Base-by-base conservation (phyloP, 2,888 invertebrate genomes). In the Agrilus cyanescens region DNA sequence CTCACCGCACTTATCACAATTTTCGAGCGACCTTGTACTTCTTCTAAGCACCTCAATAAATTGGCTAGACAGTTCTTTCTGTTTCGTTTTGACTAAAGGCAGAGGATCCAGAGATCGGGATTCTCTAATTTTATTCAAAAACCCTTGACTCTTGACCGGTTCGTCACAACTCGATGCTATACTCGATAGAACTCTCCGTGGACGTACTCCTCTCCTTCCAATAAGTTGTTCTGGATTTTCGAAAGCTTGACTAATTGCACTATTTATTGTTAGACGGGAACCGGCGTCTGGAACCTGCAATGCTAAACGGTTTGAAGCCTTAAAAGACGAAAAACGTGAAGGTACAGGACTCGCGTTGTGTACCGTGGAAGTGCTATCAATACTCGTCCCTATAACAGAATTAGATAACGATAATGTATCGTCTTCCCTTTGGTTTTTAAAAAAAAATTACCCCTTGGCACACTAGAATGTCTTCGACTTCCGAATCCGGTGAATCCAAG, bases 21-120 rank as follows among this genome's bases (percentile, higher is more conserved):
- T 70, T 50, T 72, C 73, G 41, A 74, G 57, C 14, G 73, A 72
- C 32, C 66, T 45, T 15, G 55, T 54, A 45, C 57, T 58, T 18
- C 56, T 50, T 18, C 42, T 50, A 32, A 43, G 43, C 7, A 45
- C 25, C 20, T 47, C 46, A 18, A 53, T 40, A 37, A 53, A 44
- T 32, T 46, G 50, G 31, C 46, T 49, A 14, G 49, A 44, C 10
- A 44, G 32, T 14, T 47, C 52, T 32, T 49, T 46, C 14, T 54
- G 50, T 37, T 49, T 49, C 41, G 47, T 51, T 46, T 55, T 55
- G 12, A 49, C 44, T 35, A 60, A 47, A 6, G 78, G 80, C 57
- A 82, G 69, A 3, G 75, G 75, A 58, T 83, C 82, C 46, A 82
- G 62, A 1, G 81, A 81, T 48, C 75, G 73, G 1, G 79, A 76